A percentile compares a stretch with the other conserved stretches of the same genome.
Conservation (phyloP, 2,113 vertebrate genomes). For the Hippocampus abdominalis region DNA sequence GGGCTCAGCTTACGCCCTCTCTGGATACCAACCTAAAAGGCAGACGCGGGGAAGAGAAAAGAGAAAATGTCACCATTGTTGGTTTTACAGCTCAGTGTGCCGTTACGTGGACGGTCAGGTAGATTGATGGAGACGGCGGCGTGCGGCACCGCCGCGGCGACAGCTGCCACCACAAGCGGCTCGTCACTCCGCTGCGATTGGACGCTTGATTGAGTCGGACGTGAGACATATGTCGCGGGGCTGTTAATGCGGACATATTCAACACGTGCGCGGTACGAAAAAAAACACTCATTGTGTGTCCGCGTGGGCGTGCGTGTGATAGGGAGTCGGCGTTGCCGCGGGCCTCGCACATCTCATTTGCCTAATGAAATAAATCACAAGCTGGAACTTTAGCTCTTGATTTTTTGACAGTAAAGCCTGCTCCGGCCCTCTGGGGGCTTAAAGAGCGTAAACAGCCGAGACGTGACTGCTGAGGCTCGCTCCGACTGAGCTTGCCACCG, state of each 20-base stretch:
- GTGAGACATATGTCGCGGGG: slow-evolving; percentile 58
- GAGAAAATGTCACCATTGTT: neutral
- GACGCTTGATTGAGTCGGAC: slow-evolving; percentile 60
- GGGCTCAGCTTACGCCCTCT: slow-evolving; percentile 60
- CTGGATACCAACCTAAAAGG: slow-evolving; percentile 52
- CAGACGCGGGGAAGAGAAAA: slow-evolving; percentile 2
- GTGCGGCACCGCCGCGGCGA: slow-evolving; percentile 53
- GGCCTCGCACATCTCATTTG: slow-evolving; percentile 70
- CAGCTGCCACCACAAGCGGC: slow-evolving; percentile 57
- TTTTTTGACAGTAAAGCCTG: slow-evolving; percentile 54
- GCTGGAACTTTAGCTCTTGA: slow-evolving; percentile 62
- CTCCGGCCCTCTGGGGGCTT: slow-evolving; percentile 42
- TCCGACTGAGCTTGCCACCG: slow-evolving; percentile 56
- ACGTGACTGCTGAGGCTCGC: slow-evolving; percentile 55
- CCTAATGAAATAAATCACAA: slow-evolving; percentile 76
- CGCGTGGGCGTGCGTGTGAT: slow-evolving; percentile 20
- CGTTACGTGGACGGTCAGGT: slow-evolving; percentile 43
- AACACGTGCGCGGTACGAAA: slow-evolving; percentile 34
- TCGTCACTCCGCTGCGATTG: slow-evolving; percentile 56
- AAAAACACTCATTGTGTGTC: slow-evolving; percentile 32
- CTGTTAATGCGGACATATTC: slow-evolving; percentile 36
- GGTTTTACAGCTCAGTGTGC: neutral
- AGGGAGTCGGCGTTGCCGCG: slow-evolving; percentile 54
- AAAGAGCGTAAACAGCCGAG: slow-evolving; percentile 46
- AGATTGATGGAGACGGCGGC: slow-evolving; percentile 58